Evolutionary conservation across 1,140 invertebrate genomes (phyloP).

Genomic region (Meloidogyne hapla): DNA sequence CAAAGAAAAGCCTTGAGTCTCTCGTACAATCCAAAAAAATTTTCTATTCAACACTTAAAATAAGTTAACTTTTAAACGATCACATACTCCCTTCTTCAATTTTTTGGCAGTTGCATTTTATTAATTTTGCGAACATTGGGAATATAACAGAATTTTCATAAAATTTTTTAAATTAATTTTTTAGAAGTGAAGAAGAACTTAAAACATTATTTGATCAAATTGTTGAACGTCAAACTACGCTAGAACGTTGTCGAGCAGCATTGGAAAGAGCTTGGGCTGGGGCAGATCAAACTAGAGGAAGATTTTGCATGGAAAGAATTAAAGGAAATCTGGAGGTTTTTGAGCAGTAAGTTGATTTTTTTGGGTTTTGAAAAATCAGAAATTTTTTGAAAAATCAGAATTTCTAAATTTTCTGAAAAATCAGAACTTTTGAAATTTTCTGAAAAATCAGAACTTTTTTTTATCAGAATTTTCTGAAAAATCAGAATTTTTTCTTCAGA

Average conservation of each 20-base stretch:
- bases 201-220: conserved; percentile 10
- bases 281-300: conserved; percentile 16
- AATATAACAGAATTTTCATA: no score
- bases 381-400: neutral
- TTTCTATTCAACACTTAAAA: no score
- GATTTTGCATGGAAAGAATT: conserved; percentile 7
- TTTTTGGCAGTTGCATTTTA: no score
- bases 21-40: no score
- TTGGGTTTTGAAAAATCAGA: neutral
- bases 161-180: neutral
- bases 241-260: neutral
- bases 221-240: neutral
- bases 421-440: neutral
- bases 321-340: conserved; percentile 21
- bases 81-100: no score
- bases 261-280: conserved; percentile 18
- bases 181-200: neutral
- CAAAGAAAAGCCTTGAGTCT: no score
- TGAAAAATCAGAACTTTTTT: neutral
- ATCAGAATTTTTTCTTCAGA: neutral
- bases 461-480: no score
- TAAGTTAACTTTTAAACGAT: no score
- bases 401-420: neutral
- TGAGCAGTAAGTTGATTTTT: conserved; percentile 12
- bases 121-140: no score